A percentile compares a stretch with the other conserved stretches of the same genome.
Evolutionary conservation across 2,113 vertebrate genomes (phyloP).

Genomic region (Mellivora capensis): DNA sequence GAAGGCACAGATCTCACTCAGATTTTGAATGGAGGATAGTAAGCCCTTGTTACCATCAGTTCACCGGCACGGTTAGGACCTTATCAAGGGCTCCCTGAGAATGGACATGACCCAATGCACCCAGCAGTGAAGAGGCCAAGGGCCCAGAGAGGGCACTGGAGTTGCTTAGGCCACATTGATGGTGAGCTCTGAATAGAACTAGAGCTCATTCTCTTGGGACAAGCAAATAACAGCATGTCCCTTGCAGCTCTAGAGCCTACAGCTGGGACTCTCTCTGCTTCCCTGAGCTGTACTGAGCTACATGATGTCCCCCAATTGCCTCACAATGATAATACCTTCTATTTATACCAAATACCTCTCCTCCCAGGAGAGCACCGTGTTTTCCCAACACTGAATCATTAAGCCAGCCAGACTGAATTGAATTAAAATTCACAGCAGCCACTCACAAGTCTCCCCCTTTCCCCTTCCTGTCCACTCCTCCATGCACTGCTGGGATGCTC

Average conservation of each 20-base stretch:
- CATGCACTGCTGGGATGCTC: neutral
- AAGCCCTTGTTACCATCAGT: too few relatives aligned
- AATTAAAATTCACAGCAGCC: conserved; percentile 54
- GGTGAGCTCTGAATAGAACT: neutral
- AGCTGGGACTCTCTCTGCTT: neutral
- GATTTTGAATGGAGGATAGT: neutral
- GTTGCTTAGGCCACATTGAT: neutral
- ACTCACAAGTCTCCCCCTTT: neutral
- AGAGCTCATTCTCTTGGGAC: neutral
- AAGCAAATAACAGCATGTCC: neutral
- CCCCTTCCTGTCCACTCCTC: neutral
- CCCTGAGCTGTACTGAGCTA: neutral
- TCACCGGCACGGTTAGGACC: neutral
- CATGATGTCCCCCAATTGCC: neutral
- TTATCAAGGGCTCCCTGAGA: neutral
- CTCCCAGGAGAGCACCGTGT: conserved; percentile 62
- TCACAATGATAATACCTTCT: conserved; percentile 51
- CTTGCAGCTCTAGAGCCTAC: neutral
- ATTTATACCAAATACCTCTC: conserved; percentile 72
- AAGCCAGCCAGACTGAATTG: conserved; percentile 46
- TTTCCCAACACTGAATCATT: conserved; percentile 69
- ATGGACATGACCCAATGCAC: neutral
- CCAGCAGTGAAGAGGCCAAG: neutral
- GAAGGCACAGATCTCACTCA: neutral
- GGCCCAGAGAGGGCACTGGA: neutral